These are phyloP conservation scores for Pygathrix nemaeus DNA, from an alignment of 2,113 vertebrate species.

Conservation along the genomic window DNA sequence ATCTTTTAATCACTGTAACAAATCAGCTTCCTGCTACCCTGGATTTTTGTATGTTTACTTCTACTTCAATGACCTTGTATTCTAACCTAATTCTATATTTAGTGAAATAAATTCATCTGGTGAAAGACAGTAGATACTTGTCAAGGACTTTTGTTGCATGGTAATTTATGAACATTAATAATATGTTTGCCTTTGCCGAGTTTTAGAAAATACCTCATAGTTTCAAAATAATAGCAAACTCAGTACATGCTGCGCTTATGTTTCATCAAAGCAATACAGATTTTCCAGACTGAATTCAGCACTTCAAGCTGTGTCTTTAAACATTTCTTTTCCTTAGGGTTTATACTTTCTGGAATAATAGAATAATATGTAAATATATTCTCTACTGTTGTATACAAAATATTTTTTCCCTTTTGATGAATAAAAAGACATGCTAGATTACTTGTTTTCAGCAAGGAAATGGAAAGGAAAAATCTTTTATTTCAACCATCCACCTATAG, in stretches of 20 bases:
- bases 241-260: neutral
- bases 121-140: conserved; percentile 25
- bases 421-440: neutral
- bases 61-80: neutral
- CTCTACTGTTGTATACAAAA: neutral
- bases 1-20: neutral
- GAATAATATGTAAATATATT: conserved; percentile 4
- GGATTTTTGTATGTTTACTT: conserved; percentile 26
- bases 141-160: neutral
- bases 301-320: neutral
- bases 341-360: conserved; percentile 26
- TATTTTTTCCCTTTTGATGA: neutral
- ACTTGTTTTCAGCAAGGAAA: conserved; percentile 34
- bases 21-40: neutral
- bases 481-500: neutral
- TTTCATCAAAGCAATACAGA: neutral
- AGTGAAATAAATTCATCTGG: conserved; percentile 22
- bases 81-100: conserved; percentile 18
- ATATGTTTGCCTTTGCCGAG: neutral
- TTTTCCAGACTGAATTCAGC: conserved; percentile 15
- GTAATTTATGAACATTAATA: conserved; percentile 32
- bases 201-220: conserved; percentile 16
- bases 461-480: neutral
- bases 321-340: neutral
- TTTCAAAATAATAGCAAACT: conserved; percentile 45